Base-by-base conservation (phyloP, 2,113 vertebrate species). In the Myrmophylax atrothorax region DNA sequence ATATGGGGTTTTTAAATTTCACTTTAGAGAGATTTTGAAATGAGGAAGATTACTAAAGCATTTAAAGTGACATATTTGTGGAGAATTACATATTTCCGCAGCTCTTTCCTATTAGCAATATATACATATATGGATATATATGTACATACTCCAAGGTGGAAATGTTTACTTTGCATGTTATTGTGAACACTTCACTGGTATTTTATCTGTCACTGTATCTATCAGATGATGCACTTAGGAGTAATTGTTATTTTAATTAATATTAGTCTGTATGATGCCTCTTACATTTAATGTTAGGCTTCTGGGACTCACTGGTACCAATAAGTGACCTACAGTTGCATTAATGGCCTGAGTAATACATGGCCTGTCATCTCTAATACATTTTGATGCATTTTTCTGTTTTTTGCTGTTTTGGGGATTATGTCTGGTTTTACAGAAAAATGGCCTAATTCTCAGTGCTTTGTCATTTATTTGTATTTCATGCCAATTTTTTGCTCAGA, bases 401-500 rank as follows among this genome's bases (percentile, higher is more conserved):
- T 46, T 94, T 97, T 87, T 95, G 60, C 86, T 95, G 38, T 97
- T 94, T 95, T 89, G 85, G 73, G 83, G 84, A 80, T 89, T 92
- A 81, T 85, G 84, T 92, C 68, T 90, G 60, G 37, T 92, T 96
- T 91, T 93, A 77, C 64, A 92, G 82, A 96, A 72, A 96, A 97
- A 95, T 89, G 84, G 59, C 78, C 72, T 91, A 86, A 95, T 95
- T 95, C 70, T 95, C 72, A 72, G 52, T 4, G 35, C 75, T 91
- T 92, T 90, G 80, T 94, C 88, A 91, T 86, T 96, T 96, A 84
- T 88, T 96, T 96, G 63, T 92, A 70, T 94, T 94, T 95, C 68
- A 33, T 70, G 88, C 35, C 80, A 35, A 23, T 87, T 87, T 84
- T 90, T 77, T 73, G 10, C 78, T 94, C 35, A 58, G 59, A 77